These are phyloP conservation scores for Grantiella picta DNA, from an alignment of 2,113 vertebrate species.

Conservation along the genomic window DNA sequence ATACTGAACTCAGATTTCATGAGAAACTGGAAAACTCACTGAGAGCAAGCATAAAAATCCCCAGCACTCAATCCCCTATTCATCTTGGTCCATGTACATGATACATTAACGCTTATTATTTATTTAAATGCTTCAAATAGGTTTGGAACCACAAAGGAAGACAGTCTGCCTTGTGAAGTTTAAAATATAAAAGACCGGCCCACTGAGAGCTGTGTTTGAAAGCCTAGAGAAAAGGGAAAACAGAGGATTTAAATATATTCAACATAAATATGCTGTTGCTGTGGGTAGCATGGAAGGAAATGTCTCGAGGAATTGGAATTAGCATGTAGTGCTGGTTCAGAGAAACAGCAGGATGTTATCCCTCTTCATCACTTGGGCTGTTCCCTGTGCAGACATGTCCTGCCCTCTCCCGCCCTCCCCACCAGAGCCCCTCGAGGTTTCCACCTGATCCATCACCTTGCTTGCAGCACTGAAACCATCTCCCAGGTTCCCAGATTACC, in stretches of 20 bases:
- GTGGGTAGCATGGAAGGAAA: not conserved
- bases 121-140: constrained; percentile 44
- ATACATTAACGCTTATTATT: constrained; percentile 47
- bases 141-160: constrained; percentile 41
- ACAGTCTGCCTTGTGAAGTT: constrained; percentile 25
- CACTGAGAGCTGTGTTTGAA: not conserved
- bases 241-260: not conserved
- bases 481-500: not conserved
- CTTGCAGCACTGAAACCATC: not conserved
- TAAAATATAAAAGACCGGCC: constrained; percentile 12
- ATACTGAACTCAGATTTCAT: not conserved
- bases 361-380: not conserved
- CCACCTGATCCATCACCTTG: accelerated
- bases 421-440: not conserved
- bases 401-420: not conserved
- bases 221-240: not conserved
- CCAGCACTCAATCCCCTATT: not conserved
- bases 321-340: not conserved
- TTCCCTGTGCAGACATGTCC: accelerated
- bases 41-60: not conserved
- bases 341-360: not conserved
- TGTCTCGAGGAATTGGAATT: constrained; percentile 6
- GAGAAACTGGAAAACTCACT: not conserved
- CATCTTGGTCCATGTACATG: not conserved
- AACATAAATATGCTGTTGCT: not conserved